Evolutionary conservation across 2,113 vertebrate species (phyloP).

Genomic region (Spermophilus dauricus): DNA sequence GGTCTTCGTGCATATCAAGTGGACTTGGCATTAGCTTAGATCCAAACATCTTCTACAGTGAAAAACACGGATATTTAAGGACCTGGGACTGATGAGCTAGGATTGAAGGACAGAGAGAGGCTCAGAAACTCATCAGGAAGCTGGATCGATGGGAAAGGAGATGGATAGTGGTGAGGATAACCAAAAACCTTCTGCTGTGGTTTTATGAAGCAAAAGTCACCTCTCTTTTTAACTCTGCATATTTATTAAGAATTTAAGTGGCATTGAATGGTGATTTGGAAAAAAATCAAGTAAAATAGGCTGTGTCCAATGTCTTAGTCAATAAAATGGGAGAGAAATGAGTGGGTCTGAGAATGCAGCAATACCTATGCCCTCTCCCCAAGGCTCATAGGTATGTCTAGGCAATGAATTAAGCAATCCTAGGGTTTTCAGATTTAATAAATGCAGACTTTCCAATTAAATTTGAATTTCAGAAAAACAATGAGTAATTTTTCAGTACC

Average conservation of each 20-base stretch:
- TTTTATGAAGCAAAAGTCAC: not conserved
- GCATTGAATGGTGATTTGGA: not conserved
- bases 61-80: not conserved
- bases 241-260: not conserved
- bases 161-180: not conserved
- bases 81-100: not conserved
- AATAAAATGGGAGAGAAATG: not conserved
- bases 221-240: not conserved
- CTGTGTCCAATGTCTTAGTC: not conserved
- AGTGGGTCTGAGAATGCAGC: not conserved
- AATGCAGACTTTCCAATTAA: not conserved
- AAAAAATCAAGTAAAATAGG: not conserved
- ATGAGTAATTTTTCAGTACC: not conserved
- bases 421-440: not conserved
- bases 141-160: not conserved
- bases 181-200: not conserved
- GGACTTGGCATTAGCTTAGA: not conserved
- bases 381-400: not conserved
- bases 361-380: not conserved
- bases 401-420: not conserved
- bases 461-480: not conserved
- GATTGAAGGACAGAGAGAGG: not conserved
- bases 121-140: not conserved
- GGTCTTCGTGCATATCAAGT: not conserved
- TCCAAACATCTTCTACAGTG: not conserved